Evolutionary conservation across 2,113 vertebrate species (phyloP), one percentile per base, ranked within the genome.

Genomic region (Corythornis madagascariensis): DNA sequence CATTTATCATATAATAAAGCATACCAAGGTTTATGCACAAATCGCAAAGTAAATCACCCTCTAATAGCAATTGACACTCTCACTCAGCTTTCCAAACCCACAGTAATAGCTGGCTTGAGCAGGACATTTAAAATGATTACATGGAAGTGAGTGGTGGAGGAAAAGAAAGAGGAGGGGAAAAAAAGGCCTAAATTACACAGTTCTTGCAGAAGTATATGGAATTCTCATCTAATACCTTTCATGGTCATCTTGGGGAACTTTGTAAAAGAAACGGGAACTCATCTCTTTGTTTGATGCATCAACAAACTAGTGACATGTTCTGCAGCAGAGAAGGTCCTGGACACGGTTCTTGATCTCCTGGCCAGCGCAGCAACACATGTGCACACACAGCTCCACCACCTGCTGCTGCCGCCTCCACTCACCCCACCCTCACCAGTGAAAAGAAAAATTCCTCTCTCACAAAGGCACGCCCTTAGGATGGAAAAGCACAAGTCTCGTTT

Each of bases 361-460:
- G 57, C 33, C n/a, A 71, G 76, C 31, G 13, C 53, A 83, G 48
- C 61, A 70, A 31, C 11, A 22, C 4, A 5, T 4, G 18, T 0
- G 0, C 0, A 0, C 3, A 6, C 2, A 4, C 52, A 71, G n/a
- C 18, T 16, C 28, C 24, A 42, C 38, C 7, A 1, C 25, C 7
- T 31, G 53, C 53, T 56, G 53, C 53, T 11, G 28, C 16, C 8
- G 16, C 53, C 53, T 56, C 28, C 16, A 31, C 55, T 56, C 29
- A 31, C 29, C 11, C 22, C 22, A 11, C 2, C 10, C 19, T 50
- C 19, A 1, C 45, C 3, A 1, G 24, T 78, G 42, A 63, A 67
- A 77, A 66, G 1, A 16, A 56, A 90, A 25, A 47, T 26, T 66
- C 4, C n/a, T 35, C 25, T 70, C 50, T 73, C 28, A n/a, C 20